Conservation (phyloP, 2,797 vertebrate genomes). For the Girardinus metallicus region DNA sequence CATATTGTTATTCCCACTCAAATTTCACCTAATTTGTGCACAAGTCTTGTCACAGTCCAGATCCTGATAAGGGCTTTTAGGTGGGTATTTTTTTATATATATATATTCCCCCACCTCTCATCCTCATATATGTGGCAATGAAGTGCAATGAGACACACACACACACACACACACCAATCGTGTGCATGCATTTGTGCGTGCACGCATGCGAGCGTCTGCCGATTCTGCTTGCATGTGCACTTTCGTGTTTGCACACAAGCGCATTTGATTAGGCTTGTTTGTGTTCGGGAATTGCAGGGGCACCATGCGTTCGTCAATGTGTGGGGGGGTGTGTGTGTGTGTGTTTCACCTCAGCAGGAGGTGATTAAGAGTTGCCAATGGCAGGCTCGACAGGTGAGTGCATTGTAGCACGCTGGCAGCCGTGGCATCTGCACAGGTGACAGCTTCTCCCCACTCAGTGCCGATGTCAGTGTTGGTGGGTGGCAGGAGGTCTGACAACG, state of each 20-base stretch:
- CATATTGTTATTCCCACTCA: constrained; percentile 80
- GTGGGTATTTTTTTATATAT: constrained; percentile 47
- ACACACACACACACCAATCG: constrained; percentile 46
- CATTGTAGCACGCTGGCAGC: constrained; percentile 72
- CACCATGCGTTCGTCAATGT: constrained; percentile 17
- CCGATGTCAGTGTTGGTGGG: constrained; percentile 71
- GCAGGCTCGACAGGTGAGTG: constrained; percentile 78
- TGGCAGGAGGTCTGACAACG: constrained; percentile 74
- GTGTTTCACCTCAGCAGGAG: constrained; percentile 60
- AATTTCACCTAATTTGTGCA: constrained; percentile 81
- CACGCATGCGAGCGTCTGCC: constrained; percentile 12
- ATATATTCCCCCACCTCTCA: constrained; percentile 19
- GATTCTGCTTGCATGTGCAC: constrained; percentile 46
- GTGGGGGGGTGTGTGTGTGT: constrained; percentile 25
- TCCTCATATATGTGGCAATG: constrained; percentile 44
- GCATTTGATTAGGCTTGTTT: constrained; percentile 73
- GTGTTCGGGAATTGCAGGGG: constrained; percentile 43
- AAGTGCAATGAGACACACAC: constrained; percentile 53
- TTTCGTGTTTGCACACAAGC: constrained; percentile 60
- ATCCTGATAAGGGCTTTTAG: constrained; percentile 76
- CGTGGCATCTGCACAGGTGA: constrained; percentile 75
- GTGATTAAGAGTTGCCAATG: constrained; percentile 79
- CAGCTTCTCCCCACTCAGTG: constrained; percentile 72
- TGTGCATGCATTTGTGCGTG: constrained; percentile 21
- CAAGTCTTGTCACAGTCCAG: constrained; percentile 79